Percentiles rank a stretch among this genome's conserved stretches.
These are phyloP conservation scores for Hemicordylus capensis DNA, from an alignment of 2,113 vertebrate species.

Conservation along the genomic window DNA sequence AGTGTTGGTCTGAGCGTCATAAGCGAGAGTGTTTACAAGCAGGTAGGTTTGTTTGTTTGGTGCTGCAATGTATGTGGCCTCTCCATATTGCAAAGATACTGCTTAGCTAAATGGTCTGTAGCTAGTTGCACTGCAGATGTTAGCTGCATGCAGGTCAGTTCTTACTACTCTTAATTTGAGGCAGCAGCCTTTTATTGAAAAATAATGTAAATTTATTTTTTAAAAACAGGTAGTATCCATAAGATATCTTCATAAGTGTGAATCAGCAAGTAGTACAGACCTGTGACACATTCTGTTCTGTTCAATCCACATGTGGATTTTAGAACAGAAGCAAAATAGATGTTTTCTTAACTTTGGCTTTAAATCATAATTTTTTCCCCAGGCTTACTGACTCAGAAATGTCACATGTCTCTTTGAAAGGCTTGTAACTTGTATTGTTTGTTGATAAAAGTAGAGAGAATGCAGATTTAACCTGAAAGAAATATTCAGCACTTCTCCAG, in stretches of 20 bases:
- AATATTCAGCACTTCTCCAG: not conserved
- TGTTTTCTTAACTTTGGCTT: not conserved
- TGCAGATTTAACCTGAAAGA: not conserved
- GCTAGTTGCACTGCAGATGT: not conserved
- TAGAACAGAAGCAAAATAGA: not conserved
- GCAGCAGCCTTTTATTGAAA: not conserved
- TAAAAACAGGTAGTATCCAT: not conserved
- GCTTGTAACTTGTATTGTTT: not conserved
- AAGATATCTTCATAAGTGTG: not conserved
- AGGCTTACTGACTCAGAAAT: not conserved
- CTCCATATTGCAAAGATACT: not conserved
- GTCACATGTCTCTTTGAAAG: not conserved
- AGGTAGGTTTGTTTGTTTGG: slow-evolving; percentile 48
- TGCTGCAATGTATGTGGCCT: not conserved
- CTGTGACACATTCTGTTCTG: not conserved
- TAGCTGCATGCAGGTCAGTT: not conserved
- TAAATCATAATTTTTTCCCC: not conserved
- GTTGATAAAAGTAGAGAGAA: not conserved
- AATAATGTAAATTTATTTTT: too few species aligned
- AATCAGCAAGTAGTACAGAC: not conserved
- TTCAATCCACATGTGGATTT: not conserved
- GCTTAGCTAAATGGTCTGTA: not conserved
- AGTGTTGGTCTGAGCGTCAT: slow-evolving; percentile 78
- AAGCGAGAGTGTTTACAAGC: slow-evolving; percentile 73
- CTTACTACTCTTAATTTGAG: not conserved